Evolutionary conservation across 2,797 vertebrate genomes (phyloP).

Genomic region (Siniperca undulata): DNA sequence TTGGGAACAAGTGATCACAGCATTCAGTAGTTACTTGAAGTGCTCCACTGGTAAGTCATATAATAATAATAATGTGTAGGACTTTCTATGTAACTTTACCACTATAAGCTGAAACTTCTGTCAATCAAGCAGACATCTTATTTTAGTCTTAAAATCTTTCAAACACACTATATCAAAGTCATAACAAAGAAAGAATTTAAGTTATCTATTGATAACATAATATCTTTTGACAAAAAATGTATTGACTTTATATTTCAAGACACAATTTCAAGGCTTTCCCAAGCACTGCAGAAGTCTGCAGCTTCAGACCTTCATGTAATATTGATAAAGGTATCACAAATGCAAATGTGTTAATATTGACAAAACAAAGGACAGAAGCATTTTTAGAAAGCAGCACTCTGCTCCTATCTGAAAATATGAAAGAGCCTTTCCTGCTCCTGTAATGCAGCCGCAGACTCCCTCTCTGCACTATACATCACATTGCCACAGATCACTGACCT

Average conservation of each 20-base stretch:
- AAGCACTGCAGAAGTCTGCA: not conserved
- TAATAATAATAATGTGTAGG: no score
- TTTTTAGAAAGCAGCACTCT: not conserved
- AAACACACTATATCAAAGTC: not conserved
- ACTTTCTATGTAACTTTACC: no score
- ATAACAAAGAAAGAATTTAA: not conserved
- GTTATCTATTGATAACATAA: not conserved
- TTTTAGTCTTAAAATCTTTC: no score
- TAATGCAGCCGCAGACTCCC: constrained; percentile 11
- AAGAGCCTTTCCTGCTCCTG: not conserved
- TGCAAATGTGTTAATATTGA: constrained; percentile 16
- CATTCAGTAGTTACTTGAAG: not conserved
- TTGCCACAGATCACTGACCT: constrained; percentile 48
- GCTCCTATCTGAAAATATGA: constrained; percentile 16
- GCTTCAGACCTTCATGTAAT: constrained; percentile 13
- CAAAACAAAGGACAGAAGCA: constrained; percentile 8
- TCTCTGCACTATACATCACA: constrained; percentile 40
- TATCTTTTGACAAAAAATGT: not conserved
- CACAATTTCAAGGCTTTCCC: not conserved
- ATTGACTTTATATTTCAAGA: not conserved
- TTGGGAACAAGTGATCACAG: not conserved
- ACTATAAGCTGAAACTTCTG: no score
- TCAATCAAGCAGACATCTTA: no score
- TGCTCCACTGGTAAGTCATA: no score
- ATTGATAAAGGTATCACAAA: constrained; percentile 17